Evolutionary conservation across 2,797 vertebrate species (phyloP), one percentile per base, ranked within the genome.

Genomic region (Neosalanx taihuensis): DNA sequence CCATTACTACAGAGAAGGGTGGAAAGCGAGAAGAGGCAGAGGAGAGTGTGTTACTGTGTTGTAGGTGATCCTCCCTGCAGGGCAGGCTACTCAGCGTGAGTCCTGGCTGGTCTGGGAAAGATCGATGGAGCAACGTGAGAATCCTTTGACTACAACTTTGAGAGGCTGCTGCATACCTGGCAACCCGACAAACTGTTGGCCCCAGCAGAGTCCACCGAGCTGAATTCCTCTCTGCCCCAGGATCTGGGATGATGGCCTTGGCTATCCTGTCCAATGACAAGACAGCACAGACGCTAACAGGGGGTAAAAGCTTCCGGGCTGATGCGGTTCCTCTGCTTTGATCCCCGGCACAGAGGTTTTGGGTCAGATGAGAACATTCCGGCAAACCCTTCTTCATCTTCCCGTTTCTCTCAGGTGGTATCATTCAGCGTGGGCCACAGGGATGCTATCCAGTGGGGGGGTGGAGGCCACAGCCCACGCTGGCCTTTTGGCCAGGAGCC

Each of bases 111-210:
- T 75, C 71, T 81, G 76, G 76, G 75, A 81, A 75, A 72, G 73
- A 84, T 87, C 82, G 74, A 82, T 83, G 73, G 57, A 77, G 73
- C 29, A 35, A 77, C 12, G 59, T 71, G 70, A 80, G 76, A 79
- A 80, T 53, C 74, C 73, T 84, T 78, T 81, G 63, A 78, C 72
- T 73, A 58, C 73, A 76, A 81, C 72, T 72, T 74, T 41, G 64
- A 79, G 72, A 49, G 58, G 41, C 23, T 58, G 59, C 64, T 70
- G 33, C 57, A 63, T 63, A 70, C 59, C 65, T 80, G 72, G 72
- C 71, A 72, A 61, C 29, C 35, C 41, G 70, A 72, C 77, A 70
- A 74, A 63, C 70, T 73, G 73, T 74, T 53, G 13, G 56, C 41
- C 75, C 35, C 71, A 33, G 33, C 53, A 58, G 73, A 72, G 63